Base-by-base conservation (phyloP, 2,888 invertebrate species). In the Xanthorhoe designata region DNA sequence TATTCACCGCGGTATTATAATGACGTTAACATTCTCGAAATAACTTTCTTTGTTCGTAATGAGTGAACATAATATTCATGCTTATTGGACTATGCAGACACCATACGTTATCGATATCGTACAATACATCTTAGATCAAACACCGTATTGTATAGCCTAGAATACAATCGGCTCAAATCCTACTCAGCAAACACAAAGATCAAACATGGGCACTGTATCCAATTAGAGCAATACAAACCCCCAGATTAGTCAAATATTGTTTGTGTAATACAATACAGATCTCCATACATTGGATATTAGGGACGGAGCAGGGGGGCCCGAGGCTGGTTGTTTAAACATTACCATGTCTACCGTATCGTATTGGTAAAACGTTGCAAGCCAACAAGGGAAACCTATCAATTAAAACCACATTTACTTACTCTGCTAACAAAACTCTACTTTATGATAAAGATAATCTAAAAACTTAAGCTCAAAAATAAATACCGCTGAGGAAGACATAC, bases 221-320 rank as follows among this genome's bases (percentile, higher is more conserved):
- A 89, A 89, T 89, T 88, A 88, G 85, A 81, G 82, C 75, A 81
- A 82, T 78, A 77, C 85, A 84, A 88, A 86, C 85, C 86, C 78
- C 79, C 81, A 84, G 88, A 89, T 88, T 88, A 88, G 84, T 81
- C 85, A 87, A 89, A 89, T 87, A 88, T 87, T 89, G 88, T 88
- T 88, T 87, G 84, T 87, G 83, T 84, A 79, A 79, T 83, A 87
- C 88, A 87, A 88, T 89, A 83, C 86, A 75, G 80, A 86, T 87
- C 84, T 87, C 85, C 83, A 88, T 88, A 87, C 86, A 88, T 87
- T 71, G 78, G 78, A 81, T 87, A 87, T 88, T 84, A 86, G 84
- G 81, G 81, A 65, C 15, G 38, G 59, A 24, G 42, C 15, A 51
- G 77, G 76, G 74, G 71, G 51, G 69, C 71, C 64, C 35, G 53